These are phyloP conservation scores for Caenorhabditis plicata DNA, from an alignment of 2,888 invertebrate species.

Conservation along the genomic window DNA sequence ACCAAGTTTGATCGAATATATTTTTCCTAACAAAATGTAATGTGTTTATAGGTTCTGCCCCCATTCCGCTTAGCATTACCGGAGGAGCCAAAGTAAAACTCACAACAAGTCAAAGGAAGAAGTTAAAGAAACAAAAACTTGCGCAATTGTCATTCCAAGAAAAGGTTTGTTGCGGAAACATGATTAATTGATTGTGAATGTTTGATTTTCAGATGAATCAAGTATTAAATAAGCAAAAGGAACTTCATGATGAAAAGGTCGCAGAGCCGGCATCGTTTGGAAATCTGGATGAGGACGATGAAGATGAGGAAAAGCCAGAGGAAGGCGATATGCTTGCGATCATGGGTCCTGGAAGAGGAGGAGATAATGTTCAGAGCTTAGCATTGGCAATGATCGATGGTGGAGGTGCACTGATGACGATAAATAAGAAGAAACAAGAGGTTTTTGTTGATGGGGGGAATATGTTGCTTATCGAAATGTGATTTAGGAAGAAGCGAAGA, in stretches of 20 bases:
- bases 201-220: conserved; percentile 24
- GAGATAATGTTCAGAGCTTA: conserved; percentile 45
- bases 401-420: conserved; percentile 32
- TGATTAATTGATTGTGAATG: background rate
- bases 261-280: conserved; percentile 35
- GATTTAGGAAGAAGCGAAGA: too few species aligned
- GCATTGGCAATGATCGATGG: conserved; percentile 54
- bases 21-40: background rate
- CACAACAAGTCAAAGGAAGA: conserved; percentile 25
- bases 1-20: background rate
- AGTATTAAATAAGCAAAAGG: conserved; percentile 28
- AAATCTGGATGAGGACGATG: conserved; percentile 27
- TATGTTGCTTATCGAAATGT: too few species aligned
- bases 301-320: conserved; percentile 21
- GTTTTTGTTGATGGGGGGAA: too few species aligned
- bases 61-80: background rate
- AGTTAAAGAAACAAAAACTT: conserved; percentile 23
- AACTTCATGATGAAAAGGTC: conserved; percentile 32
- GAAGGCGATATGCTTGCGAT: conserved; percentile 43
- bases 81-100: conserved; percentile 22
- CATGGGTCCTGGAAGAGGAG: conserved; percentile 41
- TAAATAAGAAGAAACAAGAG: conserved; percentile 34
- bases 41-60: background rate
- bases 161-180: conserved; percentile 3
- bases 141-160: conserved; percentile 27